Evolutionary conservation across 1,140 invertebrate species (phyloP).

Genomic region (Colletes latitarsis): DNA sequence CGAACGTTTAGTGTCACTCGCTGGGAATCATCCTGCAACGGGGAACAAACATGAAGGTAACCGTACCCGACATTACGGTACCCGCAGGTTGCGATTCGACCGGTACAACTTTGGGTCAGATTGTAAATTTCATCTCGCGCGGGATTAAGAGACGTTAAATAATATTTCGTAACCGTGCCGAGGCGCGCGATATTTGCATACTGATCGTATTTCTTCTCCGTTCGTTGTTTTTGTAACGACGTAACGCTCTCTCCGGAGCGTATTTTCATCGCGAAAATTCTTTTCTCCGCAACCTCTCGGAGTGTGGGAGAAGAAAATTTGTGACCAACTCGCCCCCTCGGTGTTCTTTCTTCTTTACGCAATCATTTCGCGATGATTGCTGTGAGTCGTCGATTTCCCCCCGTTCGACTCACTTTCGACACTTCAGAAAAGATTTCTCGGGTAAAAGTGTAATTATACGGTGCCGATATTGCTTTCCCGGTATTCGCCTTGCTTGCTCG

Average conservation of each 20-base stretch:
- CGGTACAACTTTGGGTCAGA: background rate
- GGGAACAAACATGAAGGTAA: background rate
- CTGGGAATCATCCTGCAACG: background rate
- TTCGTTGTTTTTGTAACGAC: constrained; percentile 17
- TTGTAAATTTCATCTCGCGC: constrained; percentile 17
- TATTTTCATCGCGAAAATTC: background rate
- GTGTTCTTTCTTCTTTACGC: background rate
- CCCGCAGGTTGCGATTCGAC: background rate
- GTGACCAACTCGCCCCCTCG: background rate
- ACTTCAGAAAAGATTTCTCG: background rate
- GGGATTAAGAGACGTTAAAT: constrained; percentile 12
- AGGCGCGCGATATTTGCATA: constrained; percentile 34
- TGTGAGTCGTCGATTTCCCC: constrained; percentile 23
- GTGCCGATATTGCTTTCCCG: constrained; percentile 24
- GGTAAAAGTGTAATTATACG: constrained; percentile 33
- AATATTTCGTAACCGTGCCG: constrained; percentile 15
- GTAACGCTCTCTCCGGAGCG: constrained; percentile 12
- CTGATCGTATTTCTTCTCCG: constrained; percentile 21
- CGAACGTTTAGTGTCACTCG: too few species aligned
- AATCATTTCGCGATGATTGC: background rate
- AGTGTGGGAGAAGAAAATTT: background rate
- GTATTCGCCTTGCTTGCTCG: background rate
- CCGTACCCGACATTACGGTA: background rate
- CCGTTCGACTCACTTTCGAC: constrained; percentile 28
- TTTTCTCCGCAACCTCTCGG: too few species aligned